Percentiles rank a stretch among this genome's conserved stretches.
Evolutionary conservation across 1,140 invertebrate genomes (phyloP).

Genomic region (Alviniconcha marisindica): DNA sequence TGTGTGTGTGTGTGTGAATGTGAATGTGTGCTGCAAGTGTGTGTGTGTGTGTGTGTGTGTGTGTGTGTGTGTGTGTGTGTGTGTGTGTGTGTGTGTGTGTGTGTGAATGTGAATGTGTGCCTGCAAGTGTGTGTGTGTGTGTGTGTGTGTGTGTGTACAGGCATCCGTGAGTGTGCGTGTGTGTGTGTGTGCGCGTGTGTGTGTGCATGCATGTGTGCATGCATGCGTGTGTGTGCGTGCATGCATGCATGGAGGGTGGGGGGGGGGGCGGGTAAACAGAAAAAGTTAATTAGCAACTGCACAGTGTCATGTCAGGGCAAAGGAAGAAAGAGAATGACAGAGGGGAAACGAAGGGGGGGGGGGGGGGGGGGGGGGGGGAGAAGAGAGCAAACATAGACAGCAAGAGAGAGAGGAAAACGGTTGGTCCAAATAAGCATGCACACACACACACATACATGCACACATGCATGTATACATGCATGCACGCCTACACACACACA

Average conservation of each 20-base stretch:
- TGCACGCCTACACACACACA: constrained; percentile 11
- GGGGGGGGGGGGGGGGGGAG: too few relatives aligned
- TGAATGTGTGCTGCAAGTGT: background rate
- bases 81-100: constrained; percentile 10
- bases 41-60: constrained; percentile 2
- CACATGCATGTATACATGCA: background rate
- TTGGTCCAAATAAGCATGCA: too few relatives aligned
- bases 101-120: background rate
- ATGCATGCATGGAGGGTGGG: background rate
- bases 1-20: background rate
- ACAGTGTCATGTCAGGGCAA: too few relatives aligned
- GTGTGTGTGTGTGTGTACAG: background rate
- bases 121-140: background rate
- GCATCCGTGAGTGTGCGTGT: background rate
- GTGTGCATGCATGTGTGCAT: background rate
- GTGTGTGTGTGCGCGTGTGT: background rate
- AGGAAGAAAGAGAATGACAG: too few relatives aligned
- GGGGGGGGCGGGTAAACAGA: too few relatives aligned
- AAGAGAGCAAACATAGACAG: too few relatives aligned
- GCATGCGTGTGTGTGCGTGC: background rate
- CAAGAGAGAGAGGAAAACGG: too few relatives aligned
- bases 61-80: constrained; percentile 21
- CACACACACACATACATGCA: background rate
- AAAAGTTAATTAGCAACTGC: too few relatives aligned
- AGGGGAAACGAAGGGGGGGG: too few relatives aligned